phyloP scores from a whole-genome alignment of 2,888 invertebrate species.

The Dicyrtomina minuta region DNA sequence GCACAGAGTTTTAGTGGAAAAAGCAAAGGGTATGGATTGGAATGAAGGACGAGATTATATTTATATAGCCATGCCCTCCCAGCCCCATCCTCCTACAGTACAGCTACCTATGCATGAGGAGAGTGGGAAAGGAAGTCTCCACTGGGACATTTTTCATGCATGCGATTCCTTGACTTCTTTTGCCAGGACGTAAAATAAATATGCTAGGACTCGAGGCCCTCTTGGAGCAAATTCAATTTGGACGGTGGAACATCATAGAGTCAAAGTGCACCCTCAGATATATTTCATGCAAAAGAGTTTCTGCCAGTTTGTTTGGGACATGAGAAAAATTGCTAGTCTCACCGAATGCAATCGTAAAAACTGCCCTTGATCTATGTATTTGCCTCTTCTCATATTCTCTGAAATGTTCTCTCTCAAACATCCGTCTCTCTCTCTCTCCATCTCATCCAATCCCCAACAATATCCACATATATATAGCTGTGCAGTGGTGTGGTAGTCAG shows the following conservation, averaged over 20 bases:
- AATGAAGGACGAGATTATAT: no score
- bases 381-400: neutral
- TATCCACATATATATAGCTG: neutral
- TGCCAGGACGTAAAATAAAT: slow-evolving; percentile 51
- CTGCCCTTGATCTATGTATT: slow-evolving; percentile 27
- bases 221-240: slow-evolving; percentile 53
- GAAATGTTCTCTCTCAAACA: neutral
- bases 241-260: slow-evolving; percentile 46
- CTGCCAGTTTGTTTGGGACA: slow-evolving; percentile 19
- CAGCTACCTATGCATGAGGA: neutral
- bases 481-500: no score
- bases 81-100: neutral
- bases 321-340: slow-evolving; percentile 13
- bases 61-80: neutral
- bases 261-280: slow-evolving; percentile 49
- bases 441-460: slow-evolving; percentile 6
- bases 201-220: slow-evolving; percentile 49
- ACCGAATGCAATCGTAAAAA: slow-evolving; percentile 36
- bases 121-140: slow-evolving; percentile 35
- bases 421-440: neutral
- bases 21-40: no score
- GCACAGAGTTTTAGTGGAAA: no score
- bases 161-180: slow-evolving; percentile 52
- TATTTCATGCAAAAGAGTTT: slow-evolving; percentile 53
- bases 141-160: slow-evolving; percentile 54